Evolutionary conservation across 2,797 vertebrate genomes (phyloP), one percentile per base, ranked within the genome.

Genomic region (Scarus forsteni): DNA sequence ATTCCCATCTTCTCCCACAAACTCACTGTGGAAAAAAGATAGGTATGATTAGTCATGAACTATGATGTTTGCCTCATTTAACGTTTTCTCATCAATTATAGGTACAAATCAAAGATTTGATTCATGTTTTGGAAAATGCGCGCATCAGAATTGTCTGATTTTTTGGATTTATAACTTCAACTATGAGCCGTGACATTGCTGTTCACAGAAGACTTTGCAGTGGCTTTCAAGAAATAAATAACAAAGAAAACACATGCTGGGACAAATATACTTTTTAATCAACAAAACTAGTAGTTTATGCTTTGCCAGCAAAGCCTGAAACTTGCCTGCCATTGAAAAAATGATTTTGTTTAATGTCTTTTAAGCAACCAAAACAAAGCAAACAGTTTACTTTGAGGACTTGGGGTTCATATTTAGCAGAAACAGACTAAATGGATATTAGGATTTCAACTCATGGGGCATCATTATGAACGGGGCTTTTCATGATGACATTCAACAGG

Each of bases 1-100:
- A 86, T 97, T 96, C 80, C 96, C 95, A 90, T 97, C 97, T 94
- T 98, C 97, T 84, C 95, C 95, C 86, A 99, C 94, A 92, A 98
- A 99, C 90, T 99, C 98, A 80, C 98, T 99, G 88, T 15, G 82
- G 1, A 44, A 35, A 6, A 27, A 27, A 8, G 2, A 49, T 15
- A 40, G 45, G n/a, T 6, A 64, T 8, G 46, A 73, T 66, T 34
- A 60, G 52, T 63, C 55, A 70, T 11, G 18, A 60, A 63, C 34
- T 44, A 58, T 39, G 54, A 10, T 7, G 54, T 45, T 15, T 27
- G 27, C 27, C 1, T 3, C n/a, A 59, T 35, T 7, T 35, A 57
- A 3, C 7, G n/a, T 27, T 55, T 52, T 19, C 34, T 63, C 10
- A 10, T 1, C 9, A 1, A 5, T 60, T 75, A 60, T 16, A 59